Evolutionary conservation across 2,888 invertebrate species (phyloP).

Genomic region (Aelia acuminata): DNA sequence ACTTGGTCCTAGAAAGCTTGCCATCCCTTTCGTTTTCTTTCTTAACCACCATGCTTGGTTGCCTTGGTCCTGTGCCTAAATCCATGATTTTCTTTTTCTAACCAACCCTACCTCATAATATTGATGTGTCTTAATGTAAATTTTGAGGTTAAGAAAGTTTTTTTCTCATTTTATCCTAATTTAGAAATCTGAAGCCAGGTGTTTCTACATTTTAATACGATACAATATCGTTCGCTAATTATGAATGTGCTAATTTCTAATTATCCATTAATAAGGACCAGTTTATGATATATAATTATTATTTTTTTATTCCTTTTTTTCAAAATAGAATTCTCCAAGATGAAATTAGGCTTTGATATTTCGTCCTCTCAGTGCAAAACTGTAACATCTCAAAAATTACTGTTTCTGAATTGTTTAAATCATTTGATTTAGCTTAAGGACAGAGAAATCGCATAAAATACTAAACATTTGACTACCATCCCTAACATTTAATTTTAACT

Average conservation of each 20-base stretch:
- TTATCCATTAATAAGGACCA: no score
- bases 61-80: conserved; percentile 22
- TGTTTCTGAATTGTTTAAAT: no score
- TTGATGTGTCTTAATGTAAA: background rate
- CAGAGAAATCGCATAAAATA: no score
- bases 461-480: no score
- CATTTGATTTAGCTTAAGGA: no score
- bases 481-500: no score
- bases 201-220: background rate
- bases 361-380: no score
- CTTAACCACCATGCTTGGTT: conserved; percentile 33
- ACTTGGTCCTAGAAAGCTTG: conserved; percentile 39
- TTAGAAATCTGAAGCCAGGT: background rate
- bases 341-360: no score
- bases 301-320: no score
- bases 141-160: background rate
- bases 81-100: conserved; percentile 22
- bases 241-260: background rate
- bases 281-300: no score
- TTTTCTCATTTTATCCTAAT: background rate
- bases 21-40: background rate
- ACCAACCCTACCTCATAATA: background rate
- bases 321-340: no score
- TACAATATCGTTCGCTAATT: background rate
- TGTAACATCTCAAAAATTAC: no score